Evolutionary conservation across 2,113 vertebrate genomes (phyloP).

Genomic region (Myiagra hebetior): DNA sequence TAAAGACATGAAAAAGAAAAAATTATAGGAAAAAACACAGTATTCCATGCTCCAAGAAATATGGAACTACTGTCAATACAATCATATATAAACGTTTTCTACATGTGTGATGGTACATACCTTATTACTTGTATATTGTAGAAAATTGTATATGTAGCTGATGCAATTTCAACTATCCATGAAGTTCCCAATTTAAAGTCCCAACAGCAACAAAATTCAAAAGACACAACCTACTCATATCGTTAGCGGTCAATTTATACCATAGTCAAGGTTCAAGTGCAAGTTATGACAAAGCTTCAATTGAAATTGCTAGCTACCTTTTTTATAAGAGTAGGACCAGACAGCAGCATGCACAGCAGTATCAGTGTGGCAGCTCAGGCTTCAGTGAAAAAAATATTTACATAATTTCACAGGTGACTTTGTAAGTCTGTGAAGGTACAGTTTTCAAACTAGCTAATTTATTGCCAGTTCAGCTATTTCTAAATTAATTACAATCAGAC

Average conservation of each 20-base stretch:
- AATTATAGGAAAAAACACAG: neutral
- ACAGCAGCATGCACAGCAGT: neutral
- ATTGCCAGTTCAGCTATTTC: conserved; percentile 4
- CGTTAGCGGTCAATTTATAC: neutral
- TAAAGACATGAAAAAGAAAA: neutral
- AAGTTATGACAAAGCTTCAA: neutral
- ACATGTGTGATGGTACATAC: neutral
- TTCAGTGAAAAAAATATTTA: neutral
- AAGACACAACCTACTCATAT: neutral
- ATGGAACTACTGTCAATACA: neutral
- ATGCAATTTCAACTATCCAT: neutral
- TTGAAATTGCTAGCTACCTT: neutral
- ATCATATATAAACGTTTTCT: neutral
- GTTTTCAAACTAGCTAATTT: neutral
- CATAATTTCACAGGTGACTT: neutral
- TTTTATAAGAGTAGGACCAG: neutral
- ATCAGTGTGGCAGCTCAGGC: neutral
- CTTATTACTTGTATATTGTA: neutral
- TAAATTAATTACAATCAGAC: neutral
- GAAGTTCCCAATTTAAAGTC: neutral
- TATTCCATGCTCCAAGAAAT: neutral
- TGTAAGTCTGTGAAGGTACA: neutral
- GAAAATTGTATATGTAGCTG: neutral
- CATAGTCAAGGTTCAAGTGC: neutral
- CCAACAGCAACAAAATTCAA: neutral